Base-by-base conservation (phyloP, 2,797 vertebrate species). In the Epinephelus malabaricus region DNA sequence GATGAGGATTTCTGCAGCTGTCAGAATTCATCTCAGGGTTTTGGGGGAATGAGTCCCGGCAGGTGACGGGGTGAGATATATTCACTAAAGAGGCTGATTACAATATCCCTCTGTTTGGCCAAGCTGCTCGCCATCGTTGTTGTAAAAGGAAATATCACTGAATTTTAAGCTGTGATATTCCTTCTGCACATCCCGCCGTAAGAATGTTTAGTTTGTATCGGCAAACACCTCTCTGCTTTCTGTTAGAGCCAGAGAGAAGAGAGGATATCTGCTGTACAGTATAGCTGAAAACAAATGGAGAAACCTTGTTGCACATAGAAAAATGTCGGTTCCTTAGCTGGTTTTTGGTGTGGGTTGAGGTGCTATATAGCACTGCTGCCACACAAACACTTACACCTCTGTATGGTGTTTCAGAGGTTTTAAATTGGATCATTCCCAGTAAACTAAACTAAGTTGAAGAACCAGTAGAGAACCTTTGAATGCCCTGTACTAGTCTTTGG, bases 1-100 rank as follows among this genome's bases (percentile, higher is more conserved):
- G 86, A 91, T 83, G 91, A 89, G 84, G 85, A 88, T 92, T 92
- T 87, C 80, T 91, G 90, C 92, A 90, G 86, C 92, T 94, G 92
- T 94, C 93, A 94, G 84, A 86, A 92, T 71, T 83, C 83, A 91
- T 94, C 83, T 90, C 45, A 85, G 88, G 78, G 84, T 91, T 90
- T 83, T 88, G 85, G 87, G 88, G 83, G 83, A 91, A 88, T 88
- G 67, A 83, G 78, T 82, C 83, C 81, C 62, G 72, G 90, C 90
- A 92, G 92, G 89, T 92, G 92, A 94, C 74, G 67, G 88, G 77
- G 78, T 74, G 85, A 87, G 75, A 85, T 75, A 74, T 59, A 79
- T 62, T 78, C 78, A 89, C 72, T 71, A 86, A 76, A 88, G 67
- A 81, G 58, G 60, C 83, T 92, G 82, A 93, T 91, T 86, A 84